Conservation (phyloP, 2,113 vertebrate species). For the Mastomys natalensis region DNA sequence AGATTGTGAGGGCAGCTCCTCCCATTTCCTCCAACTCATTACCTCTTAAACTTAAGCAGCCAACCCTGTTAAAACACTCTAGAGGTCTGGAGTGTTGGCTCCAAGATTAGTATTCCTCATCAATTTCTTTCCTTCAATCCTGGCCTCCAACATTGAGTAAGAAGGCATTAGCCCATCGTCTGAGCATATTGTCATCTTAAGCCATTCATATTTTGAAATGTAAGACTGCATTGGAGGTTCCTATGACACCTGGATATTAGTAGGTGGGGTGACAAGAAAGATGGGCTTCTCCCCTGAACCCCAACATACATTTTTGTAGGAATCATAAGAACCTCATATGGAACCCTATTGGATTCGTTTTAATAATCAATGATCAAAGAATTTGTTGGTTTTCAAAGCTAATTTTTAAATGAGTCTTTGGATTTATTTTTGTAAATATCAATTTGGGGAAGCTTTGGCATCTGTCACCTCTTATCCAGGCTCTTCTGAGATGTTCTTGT, state of each 20-base stretch:
- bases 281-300: rapidly evolving
- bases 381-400: background rate
- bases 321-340: background rate
- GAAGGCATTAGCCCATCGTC: background rate
- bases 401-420: conserved; percentile 16
- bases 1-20: background rate
- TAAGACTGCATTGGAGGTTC: background rate
- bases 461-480: background rate
- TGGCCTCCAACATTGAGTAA: background rate
- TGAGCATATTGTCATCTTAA: background rate
- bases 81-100: background rate
- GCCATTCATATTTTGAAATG: conserved; percentile 17
- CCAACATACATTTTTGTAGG: background rate
- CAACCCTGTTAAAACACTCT: conserved; percentile 19
- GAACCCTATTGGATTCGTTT: background rate
- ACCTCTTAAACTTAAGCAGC: conserved; percentile 27
- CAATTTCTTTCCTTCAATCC: background rate
- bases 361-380: background rate
- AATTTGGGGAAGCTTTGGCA: background rate
- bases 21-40: background rate
- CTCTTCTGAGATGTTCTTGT: background rate
- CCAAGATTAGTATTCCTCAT: background rate
- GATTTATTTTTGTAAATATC: background rate
- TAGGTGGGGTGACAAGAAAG: background rate
- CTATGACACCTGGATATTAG: background rate